Evolutionary conservation across 2,113 vertebrate species (phyloP).

Genomic region (Paramormyrops kingsleyae): DNA sequence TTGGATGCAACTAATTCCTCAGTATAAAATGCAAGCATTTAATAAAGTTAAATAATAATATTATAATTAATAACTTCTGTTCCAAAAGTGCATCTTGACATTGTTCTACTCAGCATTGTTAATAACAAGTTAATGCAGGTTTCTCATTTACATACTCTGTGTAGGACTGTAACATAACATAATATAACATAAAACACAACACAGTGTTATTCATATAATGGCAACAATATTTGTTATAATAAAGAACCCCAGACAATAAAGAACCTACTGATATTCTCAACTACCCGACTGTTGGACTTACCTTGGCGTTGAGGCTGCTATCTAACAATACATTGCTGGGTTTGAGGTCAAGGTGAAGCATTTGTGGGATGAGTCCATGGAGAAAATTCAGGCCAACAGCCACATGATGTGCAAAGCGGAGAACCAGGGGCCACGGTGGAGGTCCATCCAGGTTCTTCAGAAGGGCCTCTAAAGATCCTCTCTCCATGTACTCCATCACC

Average conservation of each 20-base stretch:
- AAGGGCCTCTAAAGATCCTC: conserved; percentile 61
- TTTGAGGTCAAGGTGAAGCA: conserved; percentile 68
- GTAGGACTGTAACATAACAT: background rate
- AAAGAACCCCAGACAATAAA: background rate
- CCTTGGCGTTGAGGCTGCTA: conserved; percentile 51
- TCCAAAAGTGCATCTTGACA: background rate
- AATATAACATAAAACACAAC: background rate
- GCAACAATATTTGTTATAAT: background rate
- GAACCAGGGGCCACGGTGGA: conserved; percentile 54
- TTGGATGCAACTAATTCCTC: background rate
- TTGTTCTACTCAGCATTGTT: background rate
- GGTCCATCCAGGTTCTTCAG: conserved; percentile 34
- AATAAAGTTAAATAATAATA: background rate
- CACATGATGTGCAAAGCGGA: conserved; percentile 61
- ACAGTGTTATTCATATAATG: background rate
- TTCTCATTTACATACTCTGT: background rate
- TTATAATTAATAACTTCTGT: background rate
- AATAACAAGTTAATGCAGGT: background rate
- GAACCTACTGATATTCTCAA: background rate
- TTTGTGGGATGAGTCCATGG: conserved; percentile 47
- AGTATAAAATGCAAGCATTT: background rate
- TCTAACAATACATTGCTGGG: conserved; percentile 66
- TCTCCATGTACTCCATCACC: conserved; percentile 71
- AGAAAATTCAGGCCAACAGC: conserved; percentile 74
- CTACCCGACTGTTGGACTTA: conserved; percentile 19